Evolutionary conservation across 37 sponge, comb jelly and placozoan species (phyloP), one percentile per base, ranked within the genome.

Genomic region (Axinella damicornis): DNA sequence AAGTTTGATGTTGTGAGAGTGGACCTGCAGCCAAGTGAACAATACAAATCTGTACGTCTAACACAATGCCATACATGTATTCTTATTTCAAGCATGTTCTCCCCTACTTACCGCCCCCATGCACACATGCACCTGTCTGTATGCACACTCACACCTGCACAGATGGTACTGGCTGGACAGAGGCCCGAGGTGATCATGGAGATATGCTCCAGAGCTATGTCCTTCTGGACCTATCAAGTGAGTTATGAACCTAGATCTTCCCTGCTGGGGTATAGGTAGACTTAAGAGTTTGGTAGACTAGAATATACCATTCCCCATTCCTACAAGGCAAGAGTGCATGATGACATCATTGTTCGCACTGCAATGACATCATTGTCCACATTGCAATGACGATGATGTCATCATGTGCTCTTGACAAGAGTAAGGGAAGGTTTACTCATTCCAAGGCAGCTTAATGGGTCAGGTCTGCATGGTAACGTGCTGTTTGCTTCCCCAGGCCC

Each of bases 151-250:
- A n/a, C n/a, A n/a, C n/a, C n/a, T n/a, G n/a, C n/a, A n/a, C 30
- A 95, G 95, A 96, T 96, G 97, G 94, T 94, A 2, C 84, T 96
- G 28, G 94, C 97, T 36, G 97, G 97, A 13, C 95, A 88, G 57
- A 74, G 92, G 69, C 97, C 97, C 40, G 97, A 96, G 73, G 83
- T 85, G 2, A 85, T 96, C 34, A 94, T 96, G 95, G 97, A 96
- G 72, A 88, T 96, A 2, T 91, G 89, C 52, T 82, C 95, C 9
- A 74, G 97, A 73, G 95, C 95, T 31, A 67, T 96, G 53, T 87
- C 97, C 27, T 94, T 96, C 38, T 96, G 97, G 97, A 90, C 89
- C 1, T 96, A 96, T 60, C 97, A 96, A 84, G 94, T 93, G 37
- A 28, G 53, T 21, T 28, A 28, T 70, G 2, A 2, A 20, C 20